Evolutionary conservation across 2,113 vertebrate genomes (phyloP), one percentile per base, ranked within the genome.

Genomic region (Smithornis capensis): DNA sequence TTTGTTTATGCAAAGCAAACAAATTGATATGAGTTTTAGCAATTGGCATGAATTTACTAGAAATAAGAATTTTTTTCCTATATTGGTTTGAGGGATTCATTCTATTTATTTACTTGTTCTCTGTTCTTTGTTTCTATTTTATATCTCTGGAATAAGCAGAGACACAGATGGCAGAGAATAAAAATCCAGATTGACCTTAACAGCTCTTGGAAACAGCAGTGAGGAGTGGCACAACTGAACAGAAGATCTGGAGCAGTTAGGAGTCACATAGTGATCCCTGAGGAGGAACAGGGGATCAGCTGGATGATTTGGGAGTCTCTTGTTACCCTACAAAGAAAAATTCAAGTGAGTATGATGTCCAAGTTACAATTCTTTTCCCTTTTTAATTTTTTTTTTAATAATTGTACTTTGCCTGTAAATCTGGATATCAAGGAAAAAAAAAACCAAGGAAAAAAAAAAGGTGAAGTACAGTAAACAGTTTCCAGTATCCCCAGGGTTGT

Each of bases 1-100:
- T 92, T 95, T 95, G 60, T 92, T 96, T 89, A 55, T 83, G 77
- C 52, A 86, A 92, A 92, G 76, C 86, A 95, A 93, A 89, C 23
- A 92, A 95, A 94, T 86, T 86, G 71, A 59, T 80, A 38, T 1
- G 55, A 88, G 35, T 95, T 93, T 83, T 81, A 70, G 64, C 76
- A 94, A 90, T 90, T 90, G 64, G 73, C 47, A 83, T 90, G 76
- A 84, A 87, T 92, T 94, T 90, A 64, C 6, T 12, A 65, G 63
- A 29, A 95, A 89, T 93, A 92, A 88, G 52, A 38, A 73, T 21
- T 83, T 67, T 67, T 83, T 64, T 76, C 14, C 29, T 5, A 2
- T 50, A 29, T 59, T 86, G 28, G 49, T 74, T 81, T 40, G 75
- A 89, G 7, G 5, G n/a, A 63, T 49, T 90, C 59, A 52, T 23